These are phyloP conservation scores for Hydrocynus forskahlii DNA, from an alignment of 2,797 vertebrate genomes.

Conservation along the genomic window DNA sequence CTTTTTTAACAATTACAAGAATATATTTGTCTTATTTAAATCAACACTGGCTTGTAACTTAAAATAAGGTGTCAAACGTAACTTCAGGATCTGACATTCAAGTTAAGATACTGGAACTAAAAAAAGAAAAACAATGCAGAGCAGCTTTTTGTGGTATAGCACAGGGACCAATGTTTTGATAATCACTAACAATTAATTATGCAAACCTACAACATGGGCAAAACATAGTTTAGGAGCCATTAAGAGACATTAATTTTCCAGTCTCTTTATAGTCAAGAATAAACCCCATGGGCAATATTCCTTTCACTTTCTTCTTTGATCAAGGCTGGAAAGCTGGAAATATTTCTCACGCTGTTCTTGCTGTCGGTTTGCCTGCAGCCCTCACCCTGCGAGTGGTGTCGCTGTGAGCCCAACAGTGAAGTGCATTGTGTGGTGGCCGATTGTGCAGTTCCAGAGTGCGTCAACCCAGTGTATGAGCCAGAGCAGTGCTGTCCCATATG, in stretches of 20 bases:
- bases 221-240: not conserved
- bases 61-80: too few relatives aligned
- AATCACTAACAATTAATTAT: not conserved
- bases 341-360: constrained; percentile 13
- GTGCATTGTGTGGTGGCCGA: constrained; percentile 99
- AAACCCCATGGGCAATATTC: not conserved
- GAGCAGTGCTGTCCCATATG: constrained; percentile 99
- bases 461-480: constrained; percentile 99
- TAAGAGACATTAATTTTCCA: not conserved
- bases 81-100: too few relatives aligned
- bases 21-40: too few relatives aligned
- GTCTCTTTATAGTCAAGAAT: not conserved
- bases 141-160: not conserved
- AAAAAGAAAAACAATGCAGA: not conserved
- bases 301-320: not conserved
- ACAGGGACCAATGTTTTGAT: not conserved
- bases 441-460: constrained; percentile 98
- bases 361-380: constrained; percentile 77
- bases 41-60: too few relatives aligned
- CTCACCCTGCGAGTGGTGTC: constrained; percentile 99
- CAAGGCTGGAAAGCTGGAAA: not conserved
- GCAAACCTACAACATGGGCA: not conserved
- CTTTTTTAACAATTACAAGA: too few relatives aligned
- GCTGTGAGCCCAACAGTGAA: constrained; percentile 99
- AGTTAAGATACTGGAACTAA: too few relatives aligned